Percentiles rank a stretch among this genome's conserved stretches.
These are phyloP conservation scores for Alces alces DNA, from an alignment of 2,113 vertebrate species.

Conservation along the genomic window DNA sequence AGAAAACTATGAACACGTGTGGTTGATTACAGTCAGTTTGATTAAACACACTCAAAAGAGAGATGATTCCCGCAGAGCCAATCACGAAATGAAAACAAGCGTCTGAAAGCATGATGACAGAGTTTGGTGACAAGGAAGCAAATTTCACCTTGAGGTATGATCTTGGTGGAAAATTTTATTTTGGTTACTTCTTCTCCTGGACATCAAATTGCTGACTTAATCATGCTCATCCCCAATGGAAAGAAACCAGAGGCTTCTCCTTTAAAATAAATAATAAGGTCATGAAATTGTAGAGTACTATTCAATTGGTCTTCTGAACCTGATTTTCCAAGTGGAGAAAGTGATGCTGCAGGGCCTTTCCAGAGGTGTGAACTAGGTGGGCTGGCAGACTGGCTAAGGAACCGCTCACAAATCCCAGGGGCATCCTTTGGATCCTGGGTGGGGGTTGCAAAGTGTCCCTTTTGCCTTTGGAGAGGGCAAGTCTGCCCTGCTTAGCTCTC, in stretches of 20 bases:
- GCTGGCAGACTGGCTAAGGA: neutral
- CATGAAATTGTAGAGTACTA: neutral
- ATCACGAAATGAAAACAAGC: neutral
- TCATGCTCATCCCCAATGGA: neutral
- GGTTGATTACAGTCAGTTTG: neutral
- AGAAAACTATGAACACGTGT: neutral
- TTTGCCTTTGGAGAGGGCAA: neutral
- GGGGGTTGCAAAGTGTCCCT: accelerated
- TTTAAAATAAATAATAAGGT: neutral
- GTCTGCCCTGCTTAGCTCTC: neutral
- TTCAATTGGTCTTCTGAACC: neutral
- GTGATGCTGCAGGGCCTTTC: neutral
- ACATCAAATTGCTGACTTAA: neutral
- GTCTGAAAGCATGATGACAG: neutral
- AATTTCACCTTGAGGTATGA: neutral
- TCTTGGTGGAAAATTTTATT: neutral
- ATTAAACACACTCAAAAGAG: constrained; percentile 15
- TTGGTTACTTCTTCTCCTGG: neutral
- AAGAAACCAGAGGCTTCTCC: neutral
- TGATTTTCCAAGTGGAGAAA: neutral
- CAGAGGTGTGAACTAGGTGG: neutral
- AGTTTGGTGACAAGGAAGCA: neutral
- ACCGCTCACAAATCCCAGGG: neutral
- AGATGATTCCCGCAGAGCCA: neutral
- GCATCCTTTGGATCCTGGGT: neutral